A percentile compares a stretch with the other conserved stretches of the same genome.
Conservation (phyloP, 2,797 vertebrate species). For the Spatula versicolor region DNA sequence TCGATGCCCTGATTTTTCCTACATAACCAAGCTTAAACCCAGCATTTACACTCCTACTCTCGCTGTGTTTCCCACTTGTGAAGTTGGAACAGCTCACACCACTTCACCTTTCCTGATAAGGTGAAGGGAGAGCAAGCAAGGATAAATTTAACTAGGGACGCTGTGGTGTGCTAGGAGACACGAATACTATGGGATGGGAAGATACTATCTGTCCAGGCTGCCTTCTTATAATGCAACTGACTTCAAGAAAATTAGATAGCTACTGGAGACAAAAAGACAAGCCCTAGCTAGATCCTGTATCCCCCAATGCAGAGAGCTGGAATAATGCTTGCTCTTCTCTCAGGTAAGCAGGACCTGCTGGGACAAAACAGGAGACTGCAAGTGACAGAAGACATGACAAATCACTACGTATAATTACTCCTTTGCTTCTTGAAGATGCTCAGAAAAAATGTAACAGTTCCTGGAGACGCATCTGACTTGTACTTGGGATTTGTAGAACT, state of each 20-base stretch:
- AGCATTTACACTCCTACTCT: neutral
- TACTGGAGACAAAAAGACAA: neutral
- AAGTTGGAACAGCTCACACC: neutral
- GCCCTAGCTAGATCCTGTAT: neutral
- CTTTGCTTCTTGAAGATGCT: neutral
- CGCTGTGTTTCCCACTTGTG: neutral
- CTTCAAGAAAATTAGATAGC: neutral
- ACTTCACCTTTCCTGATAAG: neutral
- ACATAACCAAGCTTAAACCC: neutral
- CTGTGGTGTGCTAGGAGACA: neutral
- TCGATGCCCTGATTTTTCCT: neutral
- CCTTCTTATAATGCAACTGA: neutral
- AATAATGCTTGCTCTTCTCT: neutral
- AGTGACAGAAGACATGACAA: neutral
- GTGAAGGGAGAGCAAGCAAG: neutral
- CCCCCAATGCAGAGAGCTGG: neutral
- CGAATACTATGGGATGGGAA: neutral
- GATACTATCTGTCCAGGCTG: neutral
- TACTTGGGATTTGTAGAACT: neutral
- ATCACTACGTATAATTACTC: neutral
- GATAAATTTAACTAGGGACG: neutral
- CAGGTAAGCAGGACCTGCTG: neutral
- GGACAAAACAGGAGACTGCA: neutral
- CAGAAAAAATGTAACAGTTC: neutral
- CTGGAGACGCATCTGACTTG: neutral